Evolutionary conservation across 2,113 vertebrate species (phyloP).

Genomic region (Vimba vimba): DNA sequence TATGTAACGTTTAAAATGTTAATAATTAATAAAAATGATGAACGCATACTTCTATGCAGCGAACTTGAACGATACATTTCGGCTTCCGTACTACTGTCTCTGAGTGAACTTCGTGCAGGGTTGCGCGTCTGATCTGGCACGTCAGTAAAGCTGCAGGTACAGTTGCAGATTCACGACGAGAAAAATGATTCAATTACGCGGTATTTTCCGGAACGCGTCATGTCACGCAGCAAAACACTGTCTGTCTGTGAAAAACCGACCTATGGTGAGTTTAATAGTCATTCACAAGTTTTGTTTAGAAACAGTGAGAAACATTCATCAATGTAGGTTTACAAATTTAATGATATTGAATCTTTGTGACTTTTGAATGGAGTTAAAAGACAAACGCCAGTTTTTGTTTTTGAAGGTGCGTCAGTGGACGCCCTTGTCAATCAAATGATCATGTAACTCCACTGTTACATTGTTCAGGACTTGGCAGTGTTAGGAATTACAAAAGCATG

Average conservation of each 20-base stretch:
- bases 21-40: not conserved
- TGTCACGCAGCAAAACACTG: not conserved
- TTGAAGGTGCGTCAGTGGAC: not conserved
- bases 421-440: not conserved
- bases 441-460: not conserved
- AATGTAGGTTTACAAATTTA: not conserved
- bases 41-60: not conserved
- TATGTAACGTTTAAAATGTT: not conserved
- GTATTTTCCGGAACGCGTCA: conserved; percentile 3
- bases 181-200: conserved; percentile 15
- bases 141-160: not conserved
- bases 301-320: not conserved
- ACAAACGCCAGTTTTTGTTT: not conserved
- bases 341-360: not conserved
- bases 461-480: not conserved
- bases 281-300: not conserved
- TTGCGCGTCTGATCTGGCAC: not conserved
- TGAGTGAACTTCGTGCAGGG: not conserved
- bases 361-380: not conserved
- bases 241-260: conserved; percentile 7
- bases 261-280: conserved; percentile 16
- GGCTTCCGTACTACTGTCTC: conserved; percentile 44
- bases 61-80: not conserved
- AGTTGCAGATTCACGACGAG: not conserved
- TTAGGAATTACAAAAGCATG: not conserved